phyloP scores from a whole-genome alignment of 2,113 vertebrate species.

The Anguilla japonica region DNA sequence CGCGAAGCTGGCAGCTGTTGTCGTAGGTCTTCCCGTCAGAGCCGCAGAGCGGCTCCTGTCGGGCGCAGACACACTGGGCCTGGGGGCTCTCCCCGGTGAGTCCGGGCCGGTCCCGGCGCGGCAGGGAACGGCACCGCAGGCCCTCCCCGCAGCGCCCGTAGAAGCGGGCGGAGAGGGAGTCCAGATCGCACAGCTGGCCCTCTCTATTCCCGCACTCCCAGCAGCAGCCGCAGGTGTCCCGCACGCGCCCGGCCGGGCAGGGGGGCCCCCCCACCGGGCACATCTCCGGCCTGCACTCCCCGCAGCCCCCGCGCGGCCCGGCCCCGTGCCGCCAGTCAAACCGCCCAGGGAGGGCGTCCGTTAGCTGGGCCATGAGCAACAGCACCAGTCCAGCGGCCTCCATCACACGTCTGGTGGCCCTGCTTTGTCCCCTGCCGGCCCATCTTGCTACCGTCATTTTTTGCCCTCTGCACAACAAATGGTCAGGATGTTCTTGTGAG shows the following conservation, averaged over 20 bases:
- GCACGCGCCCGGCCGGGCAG: slow-evolving; percentile 45
- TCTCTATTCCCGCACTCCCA: slow-evolving; percentile 59
- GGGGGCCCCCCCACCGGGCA: slow-evolving; percentile 42
- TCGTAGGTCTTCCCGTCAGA: slow-evolving; percentile 56
- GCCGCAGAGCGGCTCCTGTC: slow-evolving; percentile 49
- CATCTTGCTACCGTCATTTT: not conserved
- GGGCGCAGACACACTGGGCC: slow-evolving; percentile 47
- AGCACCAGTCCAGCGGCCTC: slow-evolving; percentile 25
- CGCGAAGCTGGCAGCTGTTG: slow-evolving; percentile 51
- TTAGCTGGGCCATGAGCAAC: slow-evolving; percentile 16
- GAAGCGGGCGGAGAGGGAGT: slow-evolving; percentile 28
- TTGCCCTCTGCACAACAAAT: not conserved
- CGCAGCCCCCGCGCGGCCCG: slow-evolving; percentile 30
- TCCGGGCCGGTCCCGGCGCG: slow-evolving; percentile 12
- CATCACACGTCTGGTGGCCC: slow-evolving; percentile 11
- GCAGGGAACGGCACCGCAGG: slow-evolving; percentile 40
- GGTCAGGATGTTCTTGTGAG: not conserved
- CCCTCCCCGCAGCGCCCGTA: slow-evolving; percentile 53
- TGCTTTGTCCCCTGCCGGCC: not conserved
- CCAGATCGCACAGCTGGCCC: slow-evolving; percentile 55
- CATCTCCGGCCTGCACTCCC: slow-evolving; percentile 41
- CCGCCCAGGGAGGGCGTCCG: slow-evolving; percentile 19
- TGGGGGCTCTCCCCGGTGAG: slow-evolving; percentile 28
- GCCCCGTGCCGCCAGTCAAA: slow-evolving; percentile 39
- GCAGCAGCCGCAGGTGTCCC: slow-evolving; percentile 55